Evolutionary conservation across 2,113 vertebrate genomes (phyloP).

Genomic region (Fregata magnificens): DNA sequence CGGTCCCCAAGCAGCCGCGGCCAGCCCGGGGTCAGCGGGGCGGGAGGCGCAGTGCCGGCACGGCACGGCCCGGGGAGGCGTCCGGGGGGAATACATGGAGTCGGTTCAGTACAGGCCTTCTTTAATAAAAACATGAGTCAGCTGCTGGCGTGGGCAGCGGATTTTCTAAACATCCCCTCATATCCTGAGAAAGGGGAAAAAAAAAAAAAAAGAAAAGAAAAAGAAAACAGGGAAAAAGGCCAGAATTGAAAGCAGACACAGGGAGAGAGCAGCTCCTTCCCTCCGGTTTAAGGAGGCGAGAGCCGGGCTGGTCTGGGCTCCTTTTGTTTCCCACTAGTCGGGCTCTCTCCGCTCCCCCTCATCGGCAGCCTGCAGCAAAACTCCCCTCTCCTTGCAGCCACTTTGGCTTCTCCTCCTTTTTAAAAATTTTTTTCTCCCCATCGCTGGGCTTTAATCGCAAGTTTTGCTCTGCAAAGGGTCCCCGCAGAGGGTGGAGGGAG

Average conservation of each 20-base stretch:
- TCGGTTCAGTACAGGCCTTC: slow-evolving; percentile 20
- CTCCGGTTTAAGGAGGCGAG: slow-evolving; percentile 13
- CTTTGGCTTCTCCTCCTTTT: neutral
- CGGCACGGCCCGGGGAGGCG: neutral
- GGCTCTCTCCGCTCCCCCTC: neutral
- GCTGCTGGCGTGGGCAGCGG: slow-evolving; percentile 74
- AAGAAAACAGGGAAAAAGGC: slow-evolving; percentile 8
- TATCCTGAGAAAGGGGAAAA: slow-evolving; percentile 74
- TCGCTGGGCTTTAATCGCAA: neutral
- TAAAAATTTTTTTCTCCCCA: neutral
- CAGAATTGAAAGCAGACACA: slow-evolving; percentile 60
- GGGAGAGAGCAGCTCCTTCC: slow-evolving; percentile 2
- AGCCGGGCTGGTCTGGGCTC: neutral
- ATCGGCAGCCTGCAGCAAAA: neutral
- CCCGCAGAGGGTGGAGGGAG: slow-evolving; percentile 60
- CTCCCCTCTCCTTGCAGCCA: neutral
- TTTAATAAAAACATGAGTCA: slow-evolving; percentile 79
- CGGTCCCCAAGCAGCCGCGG: neutral
- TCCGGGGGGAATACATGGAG: neutral
- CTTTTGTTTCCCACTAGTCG: neutral
- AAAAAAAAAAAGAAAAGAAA: neutral
- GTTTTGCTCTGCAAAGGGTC: slow-evolving; percentile 23
- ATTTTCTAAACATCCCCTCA: slow-evolving; percentile 80
- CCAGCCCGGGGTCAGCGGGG: neutral
- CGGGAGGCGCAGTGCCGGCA: neutral